Conservation (phyloP, 2,113 vertebrate genomes). For the Chaetodon auriga region DNA sequence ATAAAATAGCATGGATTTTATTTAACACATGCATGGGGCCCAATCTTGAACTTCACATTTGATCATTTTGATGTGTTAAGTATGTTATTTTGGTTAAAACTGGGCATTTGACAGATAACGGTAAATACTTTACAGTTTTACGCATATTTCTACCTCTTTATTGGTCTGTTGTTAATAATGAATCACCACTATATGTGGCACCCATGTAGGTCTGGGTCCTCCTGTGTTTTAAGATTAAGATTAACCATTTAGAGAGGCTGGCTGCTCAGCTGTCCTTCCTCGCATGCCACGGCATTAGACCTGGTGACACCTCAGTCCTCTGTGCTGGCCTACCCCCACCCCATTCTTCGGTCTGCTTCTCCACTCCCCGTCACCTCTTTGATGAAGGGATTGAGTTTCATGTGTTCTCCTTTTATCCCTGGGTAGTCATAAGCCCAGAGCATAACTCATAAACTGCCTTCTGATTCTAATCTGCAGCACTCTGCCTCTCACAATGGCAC, state of each 20-base stretch:
- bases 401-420: conserved; percentile 85
- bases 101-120: not conserved
- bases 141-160: not conserved
- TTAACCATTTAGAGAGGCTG: conserved; percentile 74
- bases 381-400: conserved; percentile 86
- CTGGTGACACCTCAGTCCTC: conserved; percentile 81
- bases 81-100: not conserved
- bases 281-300: conserved; percentile 79
- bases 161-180: conserved; percentile 19
- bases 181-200: conserved; percentile 18
- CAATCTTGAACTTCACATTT: not conserved
- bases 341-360: conserved; percentile 58
- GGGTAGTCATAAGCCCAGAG: conserved; percentile 78
- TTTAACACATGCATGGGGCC: not conserved
- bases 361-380: conserved; percentile 79
- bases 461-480: conserved; percentile 78
- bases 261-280: conserved; percentile 82
- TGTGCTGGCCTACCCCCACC: conserved; percentile 23
- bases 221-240: conserved; percentile 77
- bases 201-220: conserved; percentile 31
- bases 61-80: not conserved
- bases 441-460: conserved; percentile 82
- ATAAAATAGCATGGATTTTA: not conserved
- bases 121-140: conserved; percentile 5
- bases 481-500: conserved; percentile 63